These are phyloP conservation scores for Anisognathus igniventris DNA, from an alignment of 2,797 vertebrate species.

Conservation along the genomic window DNA sequence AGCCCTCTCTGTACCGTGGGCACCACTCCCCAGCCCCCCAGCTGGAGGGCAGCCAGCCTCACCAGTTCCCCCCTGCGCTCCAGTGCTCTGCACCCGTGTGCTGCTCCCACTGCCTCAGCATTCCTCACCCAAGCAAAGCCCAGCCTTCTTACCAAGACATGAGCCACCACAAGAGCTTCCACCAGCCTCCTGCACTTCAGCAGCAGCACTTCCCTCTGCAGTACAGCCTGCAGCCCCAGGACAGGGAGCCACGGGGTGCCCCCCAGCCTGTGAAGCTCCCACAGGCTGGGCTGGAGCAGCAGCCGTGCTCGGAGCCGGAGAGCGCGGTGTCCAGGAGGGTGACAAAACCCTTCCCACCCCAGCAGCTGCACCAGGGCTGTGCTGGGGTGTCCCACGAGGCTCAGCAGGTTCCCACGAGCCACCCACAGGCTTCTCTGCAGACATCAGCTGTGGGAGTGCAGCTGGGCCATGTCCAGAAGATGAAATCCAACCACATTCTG, in stretches of 20 bases:
- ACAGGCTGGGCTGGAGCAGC: slow-evolving; percentile 66
- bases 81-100: slow-evolving; percentile 78
- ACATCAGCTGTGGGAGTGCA: slow-evolving; percentile 71
- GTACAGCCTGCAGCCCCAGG: slow-evolving; percentile 49
- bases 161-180: slow-evolving; percentile 63
- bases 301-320: background rate
- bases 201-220: slow-evolving; percentile 64
- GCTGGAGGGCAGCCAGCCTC: slow-evolving; percentile 76
- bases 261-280: slow-evolving; percentile 55
- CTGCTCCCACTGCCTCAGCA: slow-evolving; percentile 81
- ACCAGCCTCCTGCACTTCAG: slow-evolving; percentile 67
- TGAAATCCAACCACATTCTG: background rate
- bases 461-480: slow-evolving; percentile 70
- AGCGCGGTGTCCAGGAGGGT: background rate
- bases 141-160: slow-evolving; percentile 57
- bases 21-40: slow-evolving; percentile 71
- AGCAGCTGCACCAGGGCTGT: slow-evolving; percentile 65
- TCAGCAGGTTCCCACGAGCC: slow-evolving; percentile 48
- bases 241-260: slow-evolving; percentile 56
- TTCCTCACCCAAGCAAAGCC: slow-evolving; percentile 66
- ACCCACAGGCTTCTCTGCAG: slow-evolving; percentile 65
- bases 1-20: slow-evolving; percentile 79
- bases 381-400: slow-evolving; percentile 65
- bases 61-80: slow-evolving; percentile 78
- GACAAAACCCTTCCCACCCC: slow-evolving; percentile 44